These are phyloP conservation scores for Nephotettix cincticeps DNA, from an alignment of 1,140 invertebrate species.

Conservation along the genomic window DNA sequence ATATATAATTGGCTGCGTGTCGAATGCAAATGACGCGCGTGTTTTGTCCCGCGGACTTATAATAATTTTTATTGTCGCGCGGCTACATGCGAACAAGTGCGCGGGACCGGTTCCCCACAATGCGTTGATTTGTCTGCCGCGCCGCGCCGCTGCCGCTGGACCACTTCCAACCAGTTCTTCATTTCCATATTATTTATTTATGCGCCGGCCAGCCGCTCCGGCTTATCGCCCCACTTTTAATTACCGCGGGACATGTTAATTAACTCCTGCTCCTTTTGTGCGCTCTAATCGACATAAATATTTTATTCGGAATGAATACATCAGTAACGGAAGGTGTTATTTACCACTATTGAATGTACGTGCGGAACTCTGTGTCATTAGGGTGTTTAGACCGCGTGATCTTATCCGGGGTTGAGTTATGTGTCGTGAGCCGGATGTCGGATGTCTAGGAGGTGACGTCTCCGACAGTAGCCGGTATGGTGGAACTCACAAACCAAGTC, in stretches of 20 bases:
- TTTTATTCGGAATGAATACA: constrained; percentile 15
- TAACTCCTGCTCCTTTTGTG: constrained; percentile 18
- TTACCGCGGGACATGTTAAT: constrained; percentile 16
- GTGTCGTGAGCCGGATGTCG: too few species aligned
- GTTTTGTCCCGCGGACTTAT: constrained; percentile 15
- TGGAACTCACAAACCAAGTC: too few species aligned
- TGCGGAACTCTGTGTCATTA: too few species aligned
- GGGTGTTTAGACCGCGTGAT: too few species aligned
- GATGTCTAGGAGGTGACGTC: too few species aligned
- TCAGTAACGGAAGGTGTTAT: constrained; percentile 8
- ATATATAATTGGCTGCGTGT: constrained; percentile 20
- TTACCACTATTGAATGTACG: too few species aligned
- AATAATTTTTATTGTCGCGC: constrained; percentile 22
- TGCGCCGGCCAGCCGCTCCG: background rate
- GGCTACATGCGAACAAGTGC: background rate
- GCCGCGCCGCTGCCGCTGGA: background rate
- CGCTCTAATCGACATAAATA: constrained; percentile 19
- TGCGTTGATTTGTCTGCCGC: constrained; percentile 19
- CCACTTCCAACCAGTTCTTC: constrained; percentile 1
- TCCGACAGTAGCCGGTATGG: too few species aligned
- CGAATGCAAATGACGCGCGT: constrained; percentile 12
- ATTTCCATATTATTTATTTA: constrained; percentile 24
- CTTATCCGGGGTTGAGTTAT: too few species aligned
- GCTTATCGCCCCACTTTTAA: constrained; percentile 20
- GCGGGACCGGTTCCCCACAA: constrained; percentile 5